Percentiles rank a stretch among this genome's conserved stretches.
phyloP scores from a whole-genome alignment of 1,140 invertebrate genomes.

The Drosophila paulistorum region DNA sequence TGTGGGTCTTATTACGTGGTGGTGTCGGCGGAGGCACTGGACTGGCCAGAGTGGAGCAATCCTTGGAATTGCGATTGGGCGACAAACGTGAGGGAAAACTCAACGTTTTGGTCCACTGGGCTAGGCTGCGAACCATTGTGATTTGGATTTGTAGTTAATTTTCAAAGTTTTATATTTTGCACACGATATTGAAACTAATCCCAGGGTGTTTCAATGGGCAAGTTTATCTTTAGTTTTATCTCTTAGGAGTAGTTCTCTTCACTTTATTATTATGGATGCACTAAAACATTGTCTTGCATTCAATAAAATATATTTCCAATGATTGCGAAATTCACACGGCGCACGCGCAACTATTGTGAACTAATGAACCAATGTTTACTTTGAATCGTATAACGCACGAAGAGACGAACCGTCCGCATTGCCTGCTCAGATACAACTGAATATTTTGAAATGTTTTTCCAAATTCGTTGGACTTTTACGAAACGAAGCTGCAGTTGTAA shows the following conservation, averaged over 20 bases:
- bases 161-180: slow-evolving; percentile 11
- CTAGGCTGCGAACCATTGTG: slow-evolving; percentile 91
- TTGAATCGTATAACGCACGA: slow-evolving; percentile 10
- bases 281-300: slow-evolving; percentile 42
- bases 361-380: slow-evolving; percentile 12
- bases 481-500: neutral
- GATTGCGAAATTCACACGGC: slow-evolving; percentile 64
- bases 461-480: neutral
- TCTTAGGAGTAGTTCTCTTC: slow-evolving; percentile 24
- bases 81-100: slow-evolving; percentile 92
- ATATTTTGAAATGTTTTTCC: slow-evolving; percentile 14
- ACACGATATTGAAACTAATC: slow-evolving; percentile 64
- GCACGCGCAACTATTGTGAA: slow-evolving; percentile 61
- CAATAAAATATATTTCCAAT: slow-evolving; percentile 53
- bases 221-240: slow-evolving; percentile 9
- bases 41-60: slow-evolving; percentile 85
- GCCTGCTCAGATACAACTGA: slow-evolving; percentile 70
- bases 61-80: slow-evolving; percentile 89
- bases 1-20: slow-evolving; percentile 83
- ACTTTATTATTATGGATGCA: slow-evolving; percentile 48
- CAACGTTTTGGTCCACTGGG: slow-evolving; percentile 94
- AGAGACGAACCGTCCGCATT: slow-evolving; percentile 64
- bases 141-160: slow-evolving; percentile 4
- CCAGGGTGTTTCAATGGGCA: slow-evolving; percentile 60
- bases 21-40: slow-evolving; percentile 84